Base-by-base conservation (phyloP, 2,113 vertebrate genomes). In the Oreochromis niloticus region DNA sequence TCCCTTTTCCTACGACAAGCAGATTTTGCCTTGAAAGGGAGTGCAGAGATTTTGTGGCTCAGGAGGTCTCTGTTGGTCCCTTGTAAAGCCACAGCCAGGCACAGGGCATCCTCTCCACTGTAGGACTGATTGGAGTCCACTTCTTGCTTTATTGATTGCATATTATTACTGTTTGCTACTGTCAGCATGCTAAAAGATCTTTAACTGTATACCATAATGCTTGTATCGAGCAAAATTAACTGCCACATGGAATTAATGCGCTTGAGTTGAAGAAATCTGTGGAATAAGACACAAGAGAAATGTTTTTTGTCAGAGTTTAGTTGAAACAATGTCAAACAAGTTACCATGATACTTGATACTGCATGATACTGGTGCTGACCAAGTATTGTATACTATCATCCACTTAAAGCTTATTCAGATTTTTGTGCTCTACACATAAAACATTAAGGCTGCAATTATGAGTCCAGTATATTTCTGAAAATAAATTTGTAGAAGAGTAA, bases 81-180 rank as follows among this genome's bases (percentile, higher is more conserved):
- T 11, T 97, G 92, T 88, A 98, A 87, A 57, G 97, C 96, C 2
- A 98, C 93, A 41, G 95, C 97, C 27, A 98, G 96, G 14, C 96
- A 96, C 87, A 97, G 89, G 59, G 97, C 93, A 90, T 97, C 97
- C 66, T 98, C 98, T 56, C 93, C 96, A 8, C 87, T 92, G 92
- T 95, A 96, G 30, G 95, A 93, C 68, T 97, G 97, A 80, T 92
- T 92, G 50, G 95, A 94, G 78, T 96, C 94, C 16, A 96, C 94
- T 91, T 99, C 98, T 92, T 97, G 97, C 94, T 99, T 99, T 92
- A 99, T 94, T 87, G 97, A 95, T 95, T 99, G 98, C 98, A 99
- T 99, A 89, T 96, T 98, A 63, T 96, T 95, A 91, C 78, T 61
- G 81, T 68, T 85, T 75, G 83, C 80, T 41, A 50, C 88, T 43